Evolutionary conservation across 1,140 invertebrate genomes (phyloP).

Genomic region (Danaus plexippus): DNA sequence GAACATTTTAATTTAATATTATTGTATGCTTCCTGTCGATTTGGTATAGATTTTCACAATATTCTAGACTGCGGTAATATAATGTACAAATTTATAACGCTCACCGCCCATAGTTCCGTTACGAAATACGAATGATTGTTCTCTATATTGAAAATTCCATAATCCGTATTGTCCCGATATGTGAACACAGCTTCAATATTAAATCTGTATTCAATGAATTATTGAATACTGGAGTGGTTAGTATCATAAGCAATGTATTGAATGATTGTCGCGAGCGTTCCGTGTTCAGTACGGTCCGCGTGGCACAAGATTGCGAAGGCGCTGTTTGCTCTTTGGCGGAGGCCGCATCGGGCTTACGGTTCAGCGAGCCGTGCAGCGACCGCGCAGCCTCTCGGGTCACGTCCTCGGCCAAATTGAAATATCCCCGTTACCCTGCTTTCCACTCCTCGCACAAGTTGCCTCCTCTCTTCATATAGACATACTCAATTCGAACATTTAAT

Average conservation of each 20-base stretch:
- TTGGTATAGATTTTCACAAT: too few relatives aligned
- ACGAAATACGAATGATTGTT: slow-evolving; percentile 10
- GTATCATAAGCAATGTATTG: slow-evolving; percentile 28
- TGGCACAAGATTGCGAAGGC: slow-evolving; percentile 69
- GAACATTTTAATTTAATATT: slow-evolving; percentile 9
- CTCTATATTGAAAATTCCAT: slow-evolving; percentile 25
- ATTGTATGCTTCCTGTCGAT: slow-evolving; percentile 2
- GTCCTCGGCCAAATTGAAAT: slow-evolving; percentile 70
- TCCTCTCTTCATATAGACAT: slow-evolving; percentile 31
- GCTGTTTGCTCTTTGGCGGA: slow-evolving; percentile 69
- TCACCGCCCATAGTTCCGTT: too few relatives aligned
- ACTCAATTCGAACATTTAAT: slow-evolving; percentile 4
- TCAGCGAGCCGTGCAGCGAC: slow-evolving; percentile 61
- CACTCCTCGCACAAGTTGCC: slow-evolving; percentile 32
- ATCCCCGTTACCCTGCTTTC: slow-evolving; percentile 52
- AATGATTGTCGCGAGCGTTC: slow-evolving; percentile 55
- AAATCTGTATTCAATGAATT: slow-evolving; percentile 24
- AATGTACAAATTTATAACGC: too few relatives aligned
- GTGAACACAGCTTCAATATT: slow-evolving; percentile 22
- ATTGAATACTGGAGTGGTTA: slow-evolving; percentile 20
- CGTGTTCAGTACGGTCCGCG: slow-evolving; percentile 63
- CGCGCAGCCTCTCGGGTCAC: slow-evolving; percentile 64
- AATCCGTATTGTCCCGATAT: slow-evolving; percentile 21
- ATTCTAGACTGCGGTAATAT: too few relatives aligned
- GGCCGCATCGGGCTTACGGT: slow-evolving; percentile 63